Evolutionary conservation across 2,888 invertebrate species (phyloP).

Genomic region (Argyresthia albistria): DNA sequence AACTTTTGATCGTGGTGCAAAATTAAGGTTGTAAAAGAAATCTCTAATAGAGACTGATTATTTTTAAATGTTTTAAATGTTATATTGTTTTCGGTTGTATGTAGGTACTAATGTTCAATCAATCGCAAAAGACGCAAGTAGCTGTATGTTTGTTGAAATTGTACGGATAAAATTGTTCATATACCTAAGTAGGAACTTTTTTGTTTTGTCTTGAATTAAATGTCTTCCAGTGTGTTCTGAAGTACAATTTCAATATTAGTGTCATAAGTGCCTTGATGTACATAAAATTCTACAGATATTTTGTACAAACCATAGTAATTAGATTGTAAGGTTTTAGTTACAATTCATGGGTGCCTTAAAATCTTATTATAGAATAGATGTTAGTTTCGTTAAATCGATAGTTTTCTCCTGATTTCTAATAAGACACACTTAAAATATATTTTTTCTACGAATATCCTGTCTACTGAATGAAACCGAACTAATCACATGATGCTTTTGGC

Average conservation of each 20-base stretch:
- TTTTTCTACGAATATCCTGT: too few relatives aligned
- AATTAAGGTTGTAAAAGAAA: constrained; percentile 39
- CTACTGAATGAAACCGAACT: too few relatives aligned
- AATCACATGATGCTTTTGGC: too few relatives aligned
- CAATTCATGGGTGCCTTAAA: constrained; percentile 4
- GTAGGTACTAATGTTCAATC: neutral
- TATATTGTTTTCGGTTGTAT: neutral
- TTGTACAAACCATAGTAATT: constrained; percentile 3
- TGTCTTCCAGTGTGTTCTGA: neutral
- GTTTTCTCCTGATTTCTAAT: too few relatives aligned
- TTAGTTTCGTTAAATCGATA: too few relatives aligned
- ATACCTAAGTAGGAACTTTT: too few relatives aligned
- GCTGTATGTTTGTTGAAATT: neutral
- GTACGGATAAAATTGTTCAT: neutral
- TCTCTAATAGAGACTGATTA: constrained; percentile 63
- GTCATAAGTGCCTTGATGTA: constrained; percentile 1
- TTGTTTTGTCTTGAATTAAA: neutral
- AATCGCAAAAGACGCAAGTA: constrained; percentile 26
- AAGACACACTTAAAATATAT: too few relatives aligned
- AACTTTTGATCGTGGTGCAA: constrained; percentile 7
- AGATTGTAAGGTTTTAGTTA: neutral
- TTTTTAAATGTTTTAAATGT: constrained; percentile 31
- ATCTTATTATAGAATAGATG: constrained; percentile 13
- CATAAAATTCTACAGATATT: neutral
- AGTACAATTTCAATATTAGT: neutral